A percentile compares a stretch with the other conserved stretches of the same genome.
These are phyloP conservation scores for Chymomyza amoena DNA, from an alignment of 2,888 invertebrate species.

Conservation along the genomic window DNA sequence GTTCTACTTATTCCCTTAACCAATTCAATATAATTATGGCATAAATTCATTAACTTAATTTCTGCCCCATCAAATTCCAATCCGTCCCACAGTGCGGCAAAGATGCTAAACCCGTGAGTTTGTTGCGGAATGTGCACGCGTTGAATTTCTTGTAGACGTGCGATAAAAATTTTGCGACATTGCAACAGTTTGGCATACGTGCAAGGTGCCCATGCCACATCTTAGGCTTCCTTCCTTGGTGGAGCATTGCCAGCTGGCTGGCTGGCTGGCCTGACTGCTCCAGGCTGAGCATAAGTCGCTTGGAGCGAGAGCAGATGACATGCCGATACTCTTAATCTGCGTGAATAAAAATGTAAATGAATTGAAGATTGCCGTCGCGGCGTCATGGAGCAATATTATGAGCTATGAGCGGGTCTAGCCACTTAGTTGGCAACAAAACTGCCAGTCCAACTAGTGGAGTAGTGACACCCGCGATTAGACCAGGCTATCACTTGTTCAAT, in stretches of 20 bases:
- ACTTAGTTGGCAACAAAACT: slow-evolving; percentile 48
- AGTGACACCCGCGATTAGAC: slow-evolving; percentile 64
- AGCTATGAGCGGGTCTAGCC: slow-evolving; percentile 52
- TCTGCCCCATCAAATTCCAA: too few species aligned
- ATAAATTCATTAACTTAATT: too few species aligned
- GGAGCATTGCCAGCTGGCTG: slow-evolving; percentile 40
- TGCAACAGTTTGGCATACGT: slow-evolving; percentile 71
- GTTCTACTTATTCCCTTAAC: too few species aligned
- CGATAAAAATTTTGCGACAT: slow-evolving; percentile 77
- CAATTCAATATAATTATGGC: too few species aligned
- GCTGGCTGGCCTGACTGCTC: slow-evolving; percentile 29
- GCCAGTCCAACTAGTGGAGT: slow-evolving; percentile 37
- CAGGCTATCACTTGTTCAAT: slow-evolving; percentile 22
- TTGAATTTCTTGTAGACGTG: slow-evolving; percentile 76
- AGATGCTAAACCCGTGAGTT: slow-evolving; percentile 40
- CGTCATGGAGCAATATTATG: slow-evolving; percentile 54
- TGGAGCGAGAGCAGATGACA: slow-evolving; percentile 64
- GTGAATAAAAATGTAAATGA: slow-evolving; percentile 77
- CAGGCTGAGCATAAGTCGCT: slow-evolving; percentile 9
- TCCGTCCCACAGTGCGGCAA: slow-evolving; percentile 34
- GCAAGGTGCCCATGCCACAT: slow-evolving; percentile 32
- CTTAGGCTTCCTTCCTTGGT: neutral
- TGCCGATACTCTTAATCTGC: slow-evolving; percentile 75
- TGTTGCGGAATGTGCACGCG: slow-evolving; percentile 74
- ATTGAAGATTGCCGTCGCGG: slow-evolving; percentile 65